Base-by-base conservation (phyloP, 2,888 invertebrate species). In the Drosophila histrio region DNA sequence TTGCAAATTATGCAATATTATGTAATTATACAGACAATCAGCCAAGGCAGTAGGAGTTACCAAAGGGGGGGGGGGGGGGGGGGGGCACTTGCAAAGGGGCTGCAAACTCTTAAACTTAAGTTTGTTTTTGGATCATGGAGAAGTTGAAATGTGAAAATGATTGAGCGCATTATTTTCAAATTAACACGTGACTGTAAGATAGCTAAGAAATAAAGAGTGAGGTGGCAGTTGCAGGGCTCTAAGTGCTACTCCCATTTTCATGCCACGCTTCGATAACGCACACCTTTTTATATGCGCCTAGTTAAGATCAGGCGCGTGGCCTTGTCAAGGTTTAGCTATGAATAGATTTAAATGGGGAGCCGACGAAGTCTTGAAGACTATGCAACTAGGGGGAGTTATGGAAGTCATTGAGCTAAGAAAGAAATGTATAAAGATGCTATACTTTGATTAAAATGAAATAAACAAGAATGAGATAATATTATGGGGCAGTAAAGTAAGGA, bases 151-250 rank as follows among this genome's bases (percentile, higher is more conserved):
- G 77, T 73, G 66, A 83, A 86, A 87, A 88, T 88, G 81, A 89
- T 89, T 85, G 79, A 75, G 73, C 72, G 80, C 89, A 89, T 89
- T 89, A 89, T 89, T 89, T 89, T 89, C 81, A 89, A 88, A 89
- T 89, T 89, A 89, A 79, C 89, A 78, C 89, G 79, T 77, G 86
- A 81, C 84, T 72, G 43, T 32, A 47, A 59, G 53, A 19, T 7
- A 58, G 50, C 43, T 60, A 63, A 65, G 56, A n/a, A n/a, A 39
- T 8, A 9, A 1, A 54, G 8, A n/a, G 19, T 2, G 36, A n/a
- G 39, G 28, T 11, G 6, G 15, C n/a, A n/a, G n/a, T 5, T 3
- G 15, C 15, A 1, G 8, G 30, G 13, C 22, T 21, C 22, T 43
- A 71, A 65, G 53, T 54, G 54, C 71, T 44, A 44, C 32, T 50